Percentiles rank a stretch among this genome's conserved stretches.
Conservation (phyloP, 1,140 invertebrate species). For the Plectus sambesii region DNA sequence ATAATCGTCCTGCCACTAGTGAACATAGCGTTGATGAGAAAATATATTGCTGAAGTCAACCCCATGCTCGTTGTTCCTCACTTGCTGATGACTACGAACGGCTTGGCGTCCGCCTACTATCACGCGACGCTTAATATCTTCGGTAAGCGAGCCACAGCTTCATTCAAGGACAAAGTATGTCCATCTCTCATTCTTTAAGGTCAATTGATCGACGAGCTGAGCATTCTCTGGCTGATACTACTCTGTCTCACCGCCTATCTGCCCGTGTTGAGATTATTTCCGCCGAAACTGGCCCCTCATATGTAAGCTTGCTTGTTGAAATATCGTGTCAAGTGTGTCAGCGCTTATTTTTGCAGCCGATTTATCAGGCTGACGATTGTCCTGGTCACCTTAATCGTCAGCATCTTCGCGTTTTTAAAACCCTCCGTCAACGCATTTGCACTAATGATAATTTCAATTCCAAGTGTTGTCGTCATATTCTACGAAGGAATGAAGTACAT, state of each 20-base stretch:
- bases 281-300: constrained; percentile 17
- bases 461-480: constrained; percentile 31
- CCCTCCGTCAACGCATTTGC: constrained; percentile 41
- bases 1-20: constrained; percentile 38
- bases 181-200: constrained; percentile 19
- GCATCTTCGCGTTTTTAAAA: constrained; percentile 39
- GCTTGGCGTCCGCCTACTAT: constrained; percentile 40
- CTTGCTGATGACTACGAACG: constrained; percentile 37
- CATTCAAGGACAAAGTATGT: constrained; percentile 4
- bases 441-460: constrained; percentile 38
- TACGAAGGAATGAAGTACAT: constrained; percentile 23
- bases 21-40: constrained; percentile 32
- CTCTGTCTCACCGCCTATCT: constrained; percentile 39
- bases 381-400: constrained; percentile 26
- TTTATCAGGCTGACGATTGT: constrained; percentile 25
- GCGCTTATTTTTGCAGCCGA: constrained; percentile 12
- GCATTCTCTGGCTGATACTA: constrained; percentile 36
- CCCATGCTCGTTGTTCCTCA: constrained; percentile 31
- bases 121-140: constrained; percentile 41
- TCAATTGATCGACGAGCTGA: constrained; percentile 42
- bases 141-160: constrained; percentile 17
- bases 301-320: constrained; percentile 26
- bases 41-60: constrained; percentile 37
- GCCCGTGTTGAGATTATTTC: constrained; percentile 36
- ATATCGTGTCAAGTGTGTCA: neutral